A percentile compares a stretch with the other conserved stretches of the same genome.
phyloP scores from a whole-genome alignment of 2,888 invertebrate genomes.

The Choristoneura rosaceana region DNA sequence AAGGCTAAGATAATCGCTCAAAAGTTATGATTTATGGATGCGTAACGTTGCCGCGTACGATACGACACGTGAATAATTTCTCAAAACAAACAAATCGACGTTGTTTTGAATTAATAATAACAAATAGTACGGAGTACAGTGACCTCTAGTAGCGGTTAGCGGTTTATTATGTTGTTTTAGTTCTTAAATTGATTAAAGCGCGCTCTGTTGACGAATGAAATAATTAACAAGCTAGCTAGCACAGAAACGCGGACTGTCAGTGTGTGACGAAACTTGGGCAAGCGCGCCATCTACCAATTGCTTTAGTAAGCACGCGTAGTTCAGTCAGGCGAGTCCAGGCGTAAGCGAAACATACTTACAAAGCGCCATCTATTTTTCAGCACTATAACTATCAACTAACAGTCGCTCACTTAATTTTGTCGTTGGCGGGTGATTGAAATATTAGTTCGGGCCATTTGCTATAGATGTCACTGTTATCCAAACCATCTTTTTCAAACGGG shows the following conservation, averaged over 20 bases:
- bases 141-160: slow-evolving; percentile 16
- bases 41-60: neutral
- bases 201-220: slow-evolving; percentile 11
- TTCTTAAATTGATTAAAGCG: slow-evolving; percentile 18
- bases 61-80: neutral
- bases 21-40: neutral
- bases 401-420: neutral
- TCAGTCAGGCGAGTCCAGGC: neutral
- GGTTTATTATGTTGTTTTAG: slow-evolving; percentile 8
- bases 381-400: neutral
- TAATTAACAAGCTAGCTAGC: slow-evolving; percentile 7
- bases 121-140: slow-evolving; percentile 20
- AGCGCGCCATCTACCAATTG: neutral
- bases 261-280: neutral
- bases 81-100: slow-evolving; percentile 2
- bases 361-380: neutral
- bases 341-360: neutral
- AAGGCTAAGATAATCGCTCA: neutral
- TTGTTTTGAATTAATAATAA: slow-evolving; percentile 26
- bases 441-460: neutral
- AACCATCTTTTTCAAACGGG: neutral
- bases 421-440: neutral
- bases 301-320: neutral
- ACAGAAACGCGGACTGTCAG: neutral
- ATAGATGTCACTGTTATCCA: neutral